A percentile compares a stretch with the other conserved stretches of the same genome.
Conservation (phyloP, 2,888 invertebrate species). For the Alcis repandata region DNA sequence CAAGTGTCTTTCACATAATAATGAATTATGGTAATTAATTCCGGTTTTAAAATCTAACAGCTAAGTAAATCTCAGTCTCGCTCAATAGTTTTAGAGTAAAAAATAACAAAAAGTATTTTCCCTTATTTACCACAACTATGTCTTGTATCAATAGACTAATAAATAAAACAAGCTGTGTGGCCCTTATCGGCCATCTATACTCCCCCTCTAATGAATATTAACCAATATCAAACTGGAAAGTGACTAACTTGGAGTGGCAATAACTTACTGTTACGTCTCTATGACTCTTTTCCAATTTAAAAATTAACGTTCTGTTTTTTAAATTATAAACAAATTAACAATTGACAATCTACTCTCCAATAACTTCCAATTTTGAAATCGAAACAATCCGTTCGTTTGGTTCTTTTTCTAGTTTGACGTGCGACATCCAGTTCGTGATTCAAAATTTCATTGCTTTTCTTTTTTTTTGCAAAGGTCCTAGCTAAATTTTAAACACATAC, state of each 20-base stretch:
- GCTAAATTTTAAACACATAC: no score
- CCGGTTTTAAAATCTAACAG: no score
- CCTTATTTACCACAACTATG: constrained; percentile 33
- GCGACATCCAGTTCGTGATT: no score
- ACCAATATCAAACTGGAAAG: constrained; percentile 75
- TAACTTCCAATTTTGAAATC: no score
- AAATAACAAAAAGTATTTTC: constrained; percentile 1
- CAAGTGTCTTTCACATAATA: no score
- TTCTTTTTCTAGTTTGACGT: no score
- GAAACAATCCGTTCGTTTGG: no score
- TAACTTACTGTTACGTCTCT: constrained; percentile 64
- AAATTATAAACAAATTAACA: neutral
- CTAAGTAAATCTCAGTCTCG: no score
- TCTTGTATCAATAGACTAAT: constrained; percentile 45
- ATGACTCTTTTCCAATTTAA: constrained; percentile 67
- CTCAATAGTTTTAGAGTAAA: neutral
- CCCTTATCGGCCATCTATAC: constrained; percentile 71
- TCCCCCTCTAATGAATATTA: constrained; percentile 84
- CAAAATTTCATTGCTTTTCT: no score
- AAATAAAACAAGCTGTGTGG: constrained; percentile 45
- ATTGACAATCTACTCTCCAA: no score
- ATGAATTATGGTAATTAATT: no score
- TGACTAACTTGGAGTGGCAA: constrained; percentile 59
- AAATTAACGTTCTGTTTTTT: constrained; percentile 14
- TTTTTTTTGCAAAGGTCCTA: no score